phyloP scores from a whole-genome alignment of 2,888 invertebrate species.

The Micoletzkya japonica region DNA sequence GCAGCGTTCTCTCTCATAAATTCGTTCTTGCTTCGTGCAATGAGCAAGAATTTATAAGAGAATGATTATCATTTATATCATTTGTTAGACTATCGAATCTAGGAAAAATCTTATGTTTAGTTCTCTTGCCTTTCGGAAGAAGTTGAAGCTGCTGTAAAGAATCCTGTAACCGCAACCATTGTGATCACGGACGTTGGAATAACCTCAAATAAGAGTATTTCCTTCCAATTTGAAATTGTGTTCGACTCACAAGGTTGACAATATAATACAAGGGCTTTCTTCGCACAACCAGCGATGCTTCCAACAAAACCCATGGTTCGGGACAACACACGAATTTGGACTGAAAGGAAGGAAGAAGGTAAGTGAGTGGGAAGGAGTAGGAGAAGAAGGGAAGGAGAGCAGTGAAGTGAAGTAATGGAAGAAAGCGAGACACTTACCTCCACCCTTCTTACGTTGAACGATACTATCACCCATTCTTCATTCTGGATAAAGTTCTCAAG shows the following conservation, averaged over 20 bases:
- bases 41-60: no score
- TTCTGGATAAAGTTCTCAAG: slow-evolving; percentile 60
- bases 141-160: slow-evolving; percentile 67
- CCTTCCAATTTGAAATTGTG: background rate
- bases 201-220: slow-evolving; percentile 32
- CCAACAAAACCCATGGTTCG: slow-evolving; percentile 60
- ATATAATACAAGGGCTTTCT: slow-evolving; percentile 60
- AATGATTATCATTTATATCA: no score
- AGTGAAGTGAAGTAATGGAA: background rate
- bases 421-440: slow-evolving; percentile 49
- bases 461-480: slow-evolving; percentile 62
- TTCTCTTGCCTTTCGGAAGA: slow-evolving; percentile 64
- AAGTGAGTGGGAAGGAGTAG: background rate
- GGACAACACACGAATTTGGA: slow-evolving; percentile 62
- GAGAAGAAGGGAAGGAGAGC: background rate
- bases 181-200: slow-evolving; percentile 67
- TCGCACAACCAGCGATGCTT: slow-evolving; percentile 58
- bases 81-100: no score
- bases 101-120: no score
- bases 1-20: no score
- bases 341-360: slow-evolving; percentile 29
- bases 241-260: slow-evolving; percentile 39
- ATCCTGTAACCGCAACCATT: slow-evolving; percentile 65
- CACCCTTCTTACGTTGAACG: slow-evolving; percentile 53
- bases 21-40: no score